phyloP scores from a whole-genome alignment of 2,113 vertebrate genomes.

The Eublepharis macularius region DNA sequence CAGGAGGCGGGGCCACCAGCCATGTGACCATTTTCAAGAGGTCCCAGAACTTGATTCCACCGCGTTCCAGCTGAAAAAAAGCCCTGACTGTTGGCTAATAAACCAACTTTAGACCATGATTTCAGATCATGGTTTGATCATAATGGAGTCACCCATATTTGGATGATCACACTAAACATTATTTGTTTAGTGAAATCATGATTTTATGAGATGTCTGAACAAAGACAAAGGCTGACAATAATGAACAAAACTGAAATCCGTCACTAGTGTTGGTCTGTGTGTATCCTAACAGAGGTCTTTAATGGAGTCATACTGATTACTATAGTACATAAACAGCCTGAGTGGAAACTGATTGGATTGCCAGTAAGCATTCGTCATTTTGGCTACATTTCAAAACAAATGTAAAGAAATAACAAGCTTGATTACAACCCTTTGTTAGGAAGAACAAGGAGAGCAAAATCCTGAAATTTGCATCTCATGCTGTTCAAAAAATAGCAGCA shows the following conservation, averaged over 20 bases:
- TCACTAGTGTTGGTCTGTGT: background rate
- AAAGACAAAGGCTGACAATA: background rate
- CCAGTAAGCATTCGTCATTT: background rate
- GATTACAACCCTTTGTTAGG: conserved; percentile 21
- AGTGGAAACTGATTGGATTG: background rate
- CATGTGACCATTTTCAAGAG: too few relatives aligned
- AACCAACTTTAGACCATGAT: too few relatives aligned
- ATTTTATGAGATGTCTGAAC: background rate
- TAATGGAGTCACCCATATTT: too few relatives aligned
- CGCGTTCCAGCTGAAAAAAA: too few relatives aligned
- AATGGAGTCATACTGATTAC: background rate
- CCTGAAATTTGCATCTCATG: conserved; percentile 43
- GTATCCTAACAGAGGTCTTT: background rate
- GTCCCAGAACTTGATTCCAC: too few relatives aligned
- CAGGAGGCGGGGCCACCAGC: too few relatives aligned
- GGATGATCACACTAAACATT: too few relatives aligned
- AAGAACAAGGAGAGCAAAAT: conserved; percentile 54
- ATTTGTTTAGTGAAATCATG: background rate
- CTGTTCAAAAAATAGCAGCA: conserved; percentile 19
- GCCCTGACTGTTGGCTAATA: too few relatives aligned
- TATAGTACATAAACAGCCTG: background rate
- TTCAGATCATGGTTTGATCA: too few relatives aligned
- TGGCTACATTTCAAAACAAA: conserved; percentile 36
- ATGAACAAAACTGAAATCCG: background rate
- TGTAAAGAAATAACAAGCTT: background rate